phyloP scores from a whole-genome alignment of 2,888 invertebrate genomes.

The Notodromas monacha region DNA sequence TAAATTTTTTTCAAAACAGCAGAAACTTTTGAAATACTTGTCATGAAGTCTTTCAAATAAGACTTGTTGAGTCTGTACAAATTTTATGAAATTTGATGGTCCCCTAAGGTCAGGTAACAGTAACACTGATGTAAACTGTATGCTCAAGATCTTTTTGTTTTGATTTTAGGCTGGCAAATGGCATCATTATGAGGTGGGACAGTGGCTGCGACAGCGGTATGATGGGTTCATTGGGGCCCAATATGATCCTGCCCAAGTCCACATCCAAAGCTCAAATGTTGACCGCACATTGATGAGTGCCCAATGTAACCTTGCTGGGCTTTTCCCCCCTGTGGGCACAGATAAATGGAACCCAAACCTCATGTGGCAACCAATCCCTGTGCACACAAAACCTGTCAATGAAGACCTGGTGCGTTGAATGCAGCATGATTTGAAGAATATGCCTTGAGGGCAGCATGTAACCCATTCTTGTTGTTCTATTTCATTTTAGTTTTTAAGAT shows the following conservation, averaged over 20 bases:
- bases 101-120: no score
- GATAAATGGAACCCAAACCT: constrained; percentile 17
- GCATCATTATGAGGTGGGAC: constrained; percentile 37
- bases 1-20: no score
- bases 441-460: no score
- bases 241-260: constrained; percentile 26
- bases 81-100: no score
- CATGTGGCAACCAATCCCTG: constrained; percentile 58
- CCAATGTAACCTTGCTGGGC: constrained; percentile 17
- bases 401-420: constrained; percentile 25
- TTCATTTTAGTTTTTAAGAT: no score
- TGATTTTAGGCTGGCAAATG: constrained; percentile 42
- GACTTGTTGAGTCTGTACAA: no score
- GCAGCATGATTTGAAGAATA: no score
- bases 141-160: no score
- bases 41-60: no score
- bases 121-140: no score
- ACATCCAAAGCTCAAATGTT: constrained; percentile 40
- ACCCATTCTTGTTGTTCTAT: no score
- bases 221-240: constrained; percentile 22
- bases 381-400: constrained; percentile 34
- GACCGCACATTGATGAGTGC: constrained; percentile 38
- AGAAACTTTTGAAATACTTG: no score
- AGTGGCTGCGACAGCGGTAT: constrained; percentile 38
- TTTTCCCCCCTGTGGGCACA: constrained; percentile 16